A percentile compares a stretch with the other conserved stretches of the same genome.
These are phyloP conservation scores for Mormoops blainvillei DNA, from an alignment of 2,113 vertebrate species.

Conservation along the genomic window DNA sequence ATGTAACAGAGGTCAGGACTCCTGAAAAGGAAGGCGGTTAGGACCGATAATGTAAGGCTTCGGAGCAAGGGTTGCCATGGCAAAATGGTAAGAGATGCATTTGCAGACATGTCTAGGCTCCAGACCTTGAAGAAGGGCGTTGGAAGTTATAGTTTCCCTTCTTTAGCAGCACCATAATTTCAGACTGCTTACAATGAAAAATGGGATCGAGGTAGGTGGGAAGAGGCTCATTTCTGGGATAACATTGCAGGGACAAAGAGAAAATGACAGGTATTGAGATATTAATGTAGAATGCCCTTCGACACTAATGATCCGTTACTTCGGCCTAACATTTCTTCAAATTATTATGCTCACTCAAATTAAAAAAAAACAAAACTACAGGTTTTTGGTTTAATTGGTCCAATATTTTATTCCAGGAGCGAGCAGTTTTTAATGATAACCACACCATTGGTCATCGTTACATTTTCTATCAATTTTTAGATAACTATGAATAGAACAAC, in stretches of 20 bases:
- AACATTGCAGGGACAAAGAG: not conserved
- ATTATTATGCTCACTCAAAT: not conserved
- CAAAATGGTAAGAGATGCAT: fast-evolving
- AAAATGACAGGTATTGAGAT: not conserved
- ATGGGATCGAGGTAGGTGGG: not conserved
- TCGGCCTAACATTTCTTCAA: not conserved
- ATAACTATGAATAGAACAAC: not conserved
- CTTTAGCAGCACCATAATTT: not conserved
- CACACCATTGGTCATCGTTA: not conserved
- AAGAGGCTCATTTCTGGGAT: not conserved
- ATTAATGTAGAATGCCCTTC: not conserved
- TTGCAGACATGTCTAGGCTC: not conserved
- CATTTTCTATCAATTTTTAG: not conserved
- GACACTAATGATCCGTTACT: not conserved
- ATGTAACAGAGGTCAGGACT: not conserved
- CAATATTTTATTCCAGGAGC: not conserved
- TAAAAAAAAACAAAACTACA: not conserved
- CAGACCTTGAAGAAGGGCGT: not conserved
- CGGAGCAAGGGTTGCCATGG: not conserved
- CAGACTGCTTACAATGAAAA: not conserved
- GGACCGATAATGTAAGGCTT: not conserved
- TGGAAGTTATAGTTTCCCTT: too few relatives aligned
- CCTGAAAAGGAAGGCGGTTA: not conserved
- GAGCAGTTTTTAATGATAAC: not conserved
- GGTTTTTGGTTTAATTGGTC: not conserved